Percentiles rank a stretch among this genome's conserved stretches.
Conservation (phyloP, 2,797 vertebrate species). For the Molossus alvarezi region DNA sequence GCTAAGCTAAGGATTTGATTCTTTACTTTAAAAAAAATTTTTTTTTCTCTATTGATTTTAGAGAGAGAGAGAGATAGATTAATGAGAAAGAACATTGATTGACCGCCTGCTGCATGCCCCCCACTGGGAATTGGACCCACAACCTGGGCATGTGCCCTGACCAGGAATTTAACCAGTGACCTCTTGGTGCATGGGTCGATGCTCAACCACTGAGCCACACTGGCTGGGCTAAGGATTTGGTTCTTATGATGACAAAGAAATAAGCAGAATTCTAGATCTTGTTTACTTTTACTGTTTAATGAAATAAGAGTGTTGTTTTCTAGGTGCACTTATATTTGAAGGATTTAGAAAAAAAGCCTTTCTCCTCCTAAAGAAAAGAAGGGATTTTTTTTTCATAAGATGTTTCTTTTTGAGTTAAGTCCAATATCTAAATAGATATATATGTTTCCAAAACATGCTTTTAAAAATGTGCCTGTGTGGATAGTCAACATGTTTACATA, state of each 20-base stretch:
- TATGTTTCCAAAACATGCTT: constrained; percentile 44
- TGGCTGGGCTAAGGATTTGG: neutral
- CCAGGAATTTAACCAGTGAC: too few relatives aligned
- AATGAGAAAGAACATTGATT: too few relatives aligned
- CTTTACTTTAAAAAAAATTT: neutral
- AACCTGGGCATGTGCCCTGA: too few relatives aligned
- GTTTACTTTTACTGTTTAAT: neutral
- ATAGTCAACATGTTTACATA: neutral
- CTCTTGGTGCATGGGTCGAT: too few relatives aligned
- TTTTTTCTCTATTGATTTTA: too few relatives aligned
- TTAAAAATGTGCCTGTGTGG: neutral
- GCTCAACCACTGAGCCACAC: too few relatives aligned
- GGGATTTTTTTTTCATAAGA: neutral
- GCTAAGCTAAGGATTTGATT: neutral
- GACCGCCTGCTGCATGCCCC: too few relatives aligned
- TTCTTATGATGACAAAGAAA: neutral
- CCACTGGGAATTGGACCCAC: too few relatives aligned
- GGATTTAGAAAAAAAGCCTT: constrained; percentile 1
- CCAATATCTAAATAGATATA: neutral
- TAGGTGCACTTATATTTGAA: constrained; percentile 10
- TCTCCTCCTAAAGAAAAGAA: constrained; percentile 2
- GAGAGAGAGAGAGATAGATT: too few relatives aligned
- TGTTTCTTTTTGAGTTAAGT: constrained; percentile 12
- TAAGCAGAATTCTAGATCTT: neutral
- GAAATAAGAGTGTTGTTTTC: neutral